Base-by-base conservation (phyloP, 1,140 invertebrate genomes). In the Lepidurus packardi region DNA sequence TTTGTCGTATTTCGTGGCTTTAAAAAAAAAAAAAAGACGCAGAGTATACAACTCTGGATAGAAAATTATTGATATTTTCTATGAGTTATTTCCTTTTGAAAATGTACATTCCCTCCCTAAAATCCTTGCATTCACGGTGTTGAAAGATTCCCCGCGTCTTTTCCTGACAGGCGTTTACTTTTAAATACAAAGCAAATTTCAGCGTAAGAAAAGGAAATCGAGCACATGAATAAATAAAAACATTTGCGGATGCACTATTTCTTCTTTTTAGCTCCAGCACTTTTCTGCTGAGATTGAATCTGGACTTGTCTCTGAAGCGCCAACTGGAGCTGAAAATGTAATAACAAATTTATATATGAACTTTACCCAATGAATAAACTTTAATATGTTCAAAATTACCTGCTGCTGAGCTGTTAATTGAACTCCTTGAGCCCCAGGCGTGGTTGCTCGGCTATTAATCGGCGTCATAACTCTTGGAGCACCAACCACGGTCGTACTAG, bases 291-390 rank as follows among this genome's bases (percentile, higher is more conserved):
- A n/a, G 75, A n/a, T 44, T 78, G 78, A 43, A 78, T 13, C 44
- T 78, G 78, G 43, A 78, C 73, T 43, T 78, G 77, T 7, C 77
- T 73, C 42, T 78, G 77, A 7, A 78, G 77, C 42, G 77, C 77
- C 65, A 78, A n/a, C 45, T 78, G 77, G 43, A 78, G 65, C 77
- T 78, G 34, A 78, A 65, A 25, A 77, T 1, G 47, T 45, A 21
- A 42, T 16, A 75, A 75, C 42, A 41, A 24, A 43, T 43, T 42
- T 21, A 41, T 4, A 34, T 4, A 34, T 43, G 8, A 7, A 4
- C 3, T 2, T 1, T 43, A 9, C 21, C 25, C n/a, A 75, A 10
- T 10, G 8, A 75, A 25, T 13, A 76, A 76, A 47, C 44, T 34
- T 34, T 34, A 34, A 34, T 34, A 34, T 34, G 3, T 34, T 4